Conservation (phyloP, 2,888 invertebrate genomes). For the Rhingia campestris region DNA sequence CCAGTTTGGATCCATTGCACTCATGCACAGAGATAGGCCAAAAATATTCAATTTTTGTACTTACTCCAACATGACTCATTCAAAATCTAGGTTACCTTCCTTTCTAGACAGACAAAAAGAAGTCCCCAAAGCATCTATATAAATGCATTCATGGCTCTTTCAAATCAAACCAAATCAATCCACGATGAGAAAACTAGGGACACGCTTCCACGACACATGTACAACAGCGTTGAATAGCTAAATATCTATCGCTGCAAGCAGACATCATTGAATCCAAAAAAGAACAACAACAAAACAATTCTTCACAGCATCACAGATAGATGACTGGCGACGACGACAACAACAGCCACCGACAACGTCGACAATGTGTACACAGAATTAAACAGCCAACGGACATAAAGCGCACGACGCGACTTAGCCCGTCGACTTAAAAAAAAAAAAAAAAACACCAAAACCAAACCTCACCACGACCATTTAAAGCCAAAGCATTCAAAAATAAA, state of each 20-base stretch:
- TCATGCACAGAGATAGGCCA: background rate
- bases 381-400: slow-evolving; percentile 67
- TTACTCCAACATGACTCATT: background rate
- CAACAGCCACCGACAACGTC: slow-evolving; percentile 4
- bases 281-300: slow-evolving; percentile 24
- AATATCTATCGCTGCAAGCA: slow-evolving; percentile 70
- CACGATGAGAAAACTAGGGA: slow-evolving; percentile 71
- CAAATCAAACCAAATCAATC: slow-evolving; percentile 72
- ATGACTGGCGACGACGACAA: slow-evolving; percentile 57
- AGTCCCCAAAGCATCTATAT: slow-evolving; percentile 9
- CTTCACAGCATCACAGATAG: slow-evolving; percentile 50
- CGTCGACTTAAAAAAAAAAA: slow-evolving; percentile 16
- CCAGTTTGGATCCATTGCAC: background rate
- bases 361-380: slow-evolving; percentile 23
- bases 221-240: slow-evolving; percentile 74
- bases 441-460: background rate
- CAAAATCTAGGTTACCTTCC: background rate
- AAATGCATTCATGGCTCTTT: background rate
- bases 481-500: slow-evolving; percentile 71
- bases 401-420: slow-evolving; percentile 67
- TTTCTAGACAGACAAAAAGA: background rate
- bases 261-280: slow-evolving; percentile 10
- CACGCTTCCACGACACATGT: slow-evolving; percentile 74
- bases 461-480: slow-evolving; percentile 63
- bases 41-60: background rate